Evolutionary conservation across 1,140 invertebrate genomes (phyloP), one percentile per base, ranked within the genome.

Genomic region (Penaeus indicus): DNA sequence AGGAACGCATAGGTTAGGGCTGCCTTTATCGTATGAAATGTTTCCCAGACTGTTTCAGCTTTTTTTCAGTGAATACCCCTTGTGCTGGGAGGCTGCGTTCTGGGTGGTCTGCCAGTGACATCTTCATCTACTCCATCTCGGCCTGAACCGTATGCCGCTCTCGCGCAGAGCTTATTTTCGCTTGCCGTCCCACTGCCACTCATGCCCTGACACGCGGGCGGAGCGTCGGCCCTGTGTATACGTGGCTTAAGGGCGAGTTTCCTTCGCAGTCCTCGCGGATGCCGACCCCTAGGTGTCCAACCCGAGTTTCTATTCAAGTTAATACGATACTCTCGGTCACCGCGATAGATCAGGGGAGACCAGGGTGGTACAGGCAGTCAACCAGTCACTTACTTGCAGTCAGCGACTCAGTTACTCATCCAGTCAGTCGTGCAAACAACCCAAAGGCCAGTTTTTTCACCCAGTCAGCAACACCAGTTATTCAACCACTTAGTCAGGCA

Each of bases 91-190:
- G 85, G 85, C 38, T 69, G 62, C 85, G 72, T 62, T 22, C 62
- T 86, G 85, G 85, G 85, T 86, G 85, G 85, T 86, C 85, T 54
- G 22, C 42, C 32, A 69, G 61, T 86, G 85, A 86, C 85, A 86
- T 86, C 85, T 86, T 86, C 85, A 86, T 86, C 78, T 27, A 79
- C 61, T 64, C 38, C 77, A 22, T 25, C 77, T 19, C n/a, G 27
- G 85, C 18, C 25, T 64, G 54, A 79, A 8, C 75, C 75, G 62
- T 86, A 13, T 5, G 77, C 3, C 25, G 0, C 21, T 47, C 60
- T 19, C 8, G 27, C 18, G 18, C 42, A 75, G 42, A 38, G 72
- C 5, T 7, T 7, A 75, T 75, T 32, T 75, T 27, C 4, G 72
- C 72, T 27, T 25, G 72, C 72, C 27, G 16, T 38, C 18, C 72